Percentiles rank a stretch among this genome's conserved stretches.
These are phyloP conservation scores for Alauda arvensis DNA, from an alignment of 2,797 vertebrate genomes.

Conservation along the genomic window DNA sequence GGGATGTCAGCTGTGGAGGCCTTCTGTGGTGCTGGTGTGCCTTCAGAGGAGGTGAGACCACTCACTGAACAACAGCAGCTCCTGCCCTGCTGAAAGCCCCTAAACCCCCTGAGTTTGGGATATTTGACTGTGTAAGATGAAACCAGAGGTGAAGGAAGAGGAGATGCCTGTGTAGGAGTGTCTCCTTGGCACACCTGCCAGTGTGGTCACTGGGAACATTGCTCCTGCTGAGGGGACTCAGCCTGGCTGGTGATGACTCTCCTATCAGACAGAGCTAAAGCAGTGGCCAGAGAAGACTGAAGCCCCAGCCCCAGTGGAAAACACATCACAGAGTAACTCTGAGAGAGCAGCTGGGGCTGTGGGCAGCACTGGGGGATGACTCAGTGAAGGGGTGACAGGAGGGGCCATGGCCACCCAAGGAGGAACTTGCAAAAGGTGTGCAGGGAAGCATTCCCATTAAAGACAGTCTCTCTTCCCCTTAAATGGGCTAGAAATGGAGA, in stretches of 20 bases:
- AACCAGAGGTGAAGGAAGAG: background rate
- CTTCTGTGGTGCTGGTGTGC: background rate
- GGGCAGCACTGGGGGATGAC: rapidly evolving
- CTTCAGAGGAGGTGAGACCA: background rate
- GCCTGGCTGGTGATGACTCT: background rate
- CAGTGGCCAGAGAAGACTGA: background rate
- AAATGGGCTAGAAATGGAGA: background rate
- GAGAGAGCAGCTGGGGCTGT: rapidly evolving
- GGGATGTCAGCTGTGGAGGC: background rate
- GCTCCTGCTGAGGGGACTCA: background rate
- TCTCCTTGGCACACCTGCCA: background rate
- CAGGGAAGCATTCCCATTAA: background rate
- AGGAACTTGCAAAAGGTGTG: background rate
- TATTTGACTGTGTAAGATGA: background rate
- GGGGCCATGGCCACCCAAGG: background rate
- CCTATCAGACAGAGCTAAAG: background rate
- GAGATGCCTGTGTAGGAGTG: background rate
- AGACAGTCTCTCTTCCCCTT: background rate
- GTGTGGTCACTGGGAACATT: background rate
- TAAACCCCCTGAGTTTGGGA: background rate
- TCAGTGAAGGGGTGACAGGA: rapidly evolving
- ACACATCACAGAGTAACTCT: background rate
- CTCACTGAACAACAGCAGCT: background rate
- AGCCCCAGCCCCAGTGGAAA: background rate
- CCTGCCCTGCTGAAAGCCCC: background rate